Conservation (phyloP, 2,113 vertebrate genomes). For the Glaucomys volans region DNA sequence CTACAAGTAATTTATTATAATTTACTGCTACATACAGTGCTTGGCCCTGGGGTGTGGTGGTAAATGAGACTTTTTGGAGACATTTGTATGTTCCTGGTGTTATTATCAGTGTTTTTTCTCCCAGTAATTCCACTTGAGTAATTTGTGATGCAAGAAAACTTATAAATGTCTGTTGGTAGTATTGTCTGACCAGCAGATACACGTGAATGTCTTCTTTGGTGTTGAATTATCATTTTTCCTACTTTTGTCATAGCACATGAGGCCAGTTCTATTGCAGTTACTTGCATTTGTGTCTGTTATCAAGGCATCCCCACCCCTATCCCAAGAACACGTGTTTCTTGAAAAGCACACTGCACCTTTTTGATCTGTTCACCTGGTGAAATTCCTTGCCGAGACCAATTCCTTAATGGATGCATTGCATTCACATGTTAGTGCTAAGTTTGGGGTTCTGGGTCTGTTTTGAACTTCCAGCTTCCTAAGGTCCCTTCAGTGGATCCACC, state of each 20-base stretch:
- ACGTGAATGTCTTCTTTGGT: neutral
- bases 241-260: neutral
- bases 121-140: neutral
- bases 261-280: neutral
- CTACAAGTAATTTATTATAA: neutral
- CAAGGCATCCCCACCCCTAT: too few relatives aligned
- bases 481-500: neutral
- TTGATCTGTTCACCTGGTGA: neutral
- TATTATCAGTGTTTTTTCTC: neutral
- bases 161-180: neutral
- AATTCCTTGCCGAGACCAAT: neutral
- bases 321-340: neutral
- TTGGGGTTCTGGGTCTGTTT: neutral
- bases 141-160: neutral
- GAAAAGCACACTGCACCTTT: neutral
- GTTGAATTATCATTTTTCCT: neutral
- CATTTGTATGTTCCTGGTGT: neutral
- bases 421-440: neutral
- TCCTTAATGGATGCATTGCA: neutral
- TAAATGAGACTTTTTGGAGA: neutral
- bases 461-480: neutral
- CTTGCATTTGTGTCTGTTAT: neutral
- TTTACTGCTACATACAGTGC: neutral
- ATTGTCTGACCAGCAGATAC: too few relatives aligned
- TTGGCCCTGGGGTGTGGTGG: neutral